Percentiles rank a stretch among this genome's conserved stretches.
Evolutionary conservation across 2,797 vertebrate genomes (phyloP).

Genomic region (Sylvilagus floridanus): DNA sequence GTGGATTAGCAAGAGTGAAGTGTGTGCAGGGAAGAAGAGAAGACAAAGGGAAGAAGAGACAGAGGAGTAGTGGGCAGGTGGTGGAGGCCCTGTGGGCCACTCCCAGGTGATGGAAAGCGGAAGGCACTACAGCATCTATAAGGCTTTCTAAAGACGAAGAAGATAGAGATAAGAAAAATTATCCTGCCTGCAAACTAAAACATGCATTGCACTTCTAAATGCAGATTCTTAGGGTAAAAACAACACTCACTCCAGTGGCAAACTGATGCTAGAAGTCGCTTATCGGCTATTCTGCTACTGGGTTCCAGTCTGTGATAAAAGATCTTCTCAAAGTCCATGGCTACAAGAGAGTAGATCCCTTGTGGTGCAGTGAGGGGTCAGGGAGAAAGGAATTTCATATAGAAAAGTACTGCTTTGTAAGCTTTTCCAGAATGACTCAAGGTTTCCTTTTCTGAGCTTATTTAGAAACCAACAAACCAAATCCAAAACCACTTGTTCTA

Average conservation of each 20-base stretch:
- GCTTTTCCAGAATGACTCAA: constrained; percentile 62
- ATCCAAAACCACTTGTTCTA: neutral
- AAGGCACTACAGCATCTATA: neutral
- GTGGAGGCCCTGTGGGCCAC: neutral
- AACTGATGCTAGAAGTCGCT: neutral
- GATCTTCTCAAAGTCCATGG: neutral
- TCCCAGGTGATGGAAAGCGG: fast-evolving
- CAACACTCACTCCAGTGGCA: neutral
- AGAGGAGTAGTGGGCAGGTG: fast-evolving
- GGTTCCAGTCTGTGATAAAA: neutral
- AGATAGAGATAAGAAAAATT: neutral
- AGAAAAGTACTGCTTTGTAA: constrained; percentile 21
- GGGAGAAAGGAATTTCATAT: neutral
- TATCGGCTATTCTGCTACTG: neutral
- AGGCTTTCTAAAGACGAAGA: neutral
- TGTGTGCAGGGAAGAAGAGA: neutral
- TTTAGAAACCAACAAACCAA: constrained; percentile 16
- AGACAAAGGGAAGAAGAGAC: no score
- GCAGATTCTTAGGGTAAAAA: neutral
- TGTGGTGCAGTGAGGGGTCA: no score
- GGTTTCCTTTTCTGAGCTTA: neutral
- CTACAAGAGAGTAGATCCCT: neutral
- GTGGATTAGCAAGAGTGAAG: neutral
- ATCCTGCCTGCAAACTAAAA: neutral
- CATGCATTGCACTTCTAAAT: neutral